These are phyloP conservation scores for Conops quadrifasciatus DNA, from an alignment of 2,888 invertebrate species.

Conservation along the genomic window DNA sequence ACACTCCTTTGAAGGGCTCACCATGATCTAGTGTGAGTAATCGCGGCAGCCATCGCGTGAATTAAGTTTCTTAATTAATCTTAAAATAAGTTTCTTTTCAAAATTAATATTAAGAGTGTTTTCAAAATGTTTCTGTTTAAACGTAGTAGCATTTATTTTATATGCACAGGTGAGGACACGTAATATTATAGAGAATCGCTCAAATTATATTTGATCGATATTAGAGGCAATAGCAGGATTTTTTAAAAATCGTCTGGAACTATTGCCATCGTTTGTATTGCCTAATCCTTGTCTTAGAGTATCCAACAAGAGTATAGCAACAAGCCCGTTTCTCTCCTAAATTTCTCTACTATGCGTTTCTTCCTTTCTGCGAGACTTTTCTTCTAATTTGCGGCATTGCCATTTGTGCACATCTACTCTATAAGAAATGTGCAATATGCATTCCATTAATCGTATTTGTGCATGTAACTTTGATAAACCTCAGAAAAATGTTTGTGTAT, in stretches of 20 bases:
- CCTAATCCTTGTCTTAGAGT: background rate
- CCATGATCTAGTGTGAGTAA: no score
- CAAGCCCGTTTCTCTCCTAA: background rate
- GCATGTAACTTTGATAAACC: background rate
- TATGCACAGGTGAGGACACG: no score
- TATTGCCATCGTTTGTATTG: background rate
- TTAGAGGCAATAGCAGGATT: background rate
- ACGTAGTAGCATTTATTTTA: no score
- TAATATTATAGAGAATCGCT: background rate
- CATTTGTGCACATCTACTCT: slow-evolving; percentile 22
- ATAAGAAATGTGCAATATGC: slow-evolving; percentile 24
- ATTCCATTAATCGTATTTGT: slow-evolving; percentile 22
- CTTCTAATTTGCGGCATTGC: slow-evolving; percentile 9
- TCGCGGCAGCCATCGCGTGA: no score
- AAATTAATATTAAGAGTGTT: no score
- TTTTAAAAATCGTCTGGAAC: background rate
- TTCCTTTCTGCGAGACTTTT: background rate
- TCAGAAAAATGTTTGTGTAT: background rate
- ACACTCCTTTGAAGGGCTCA: no score
- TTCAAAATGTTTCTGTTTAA: no score
- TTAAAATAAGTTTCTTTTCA: no score
- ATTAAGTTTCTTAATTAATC: no score
- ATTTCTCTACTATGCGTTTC: background rate
- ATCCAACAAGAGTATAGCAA: no score
- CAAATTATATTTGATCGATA: background rate